Evolutionary conservation across 1,140 invertebrate genomes (phyloP), one percentile per base, ranked within the genome.

Genomic region (Zaprionus tsacasi): DNA sequence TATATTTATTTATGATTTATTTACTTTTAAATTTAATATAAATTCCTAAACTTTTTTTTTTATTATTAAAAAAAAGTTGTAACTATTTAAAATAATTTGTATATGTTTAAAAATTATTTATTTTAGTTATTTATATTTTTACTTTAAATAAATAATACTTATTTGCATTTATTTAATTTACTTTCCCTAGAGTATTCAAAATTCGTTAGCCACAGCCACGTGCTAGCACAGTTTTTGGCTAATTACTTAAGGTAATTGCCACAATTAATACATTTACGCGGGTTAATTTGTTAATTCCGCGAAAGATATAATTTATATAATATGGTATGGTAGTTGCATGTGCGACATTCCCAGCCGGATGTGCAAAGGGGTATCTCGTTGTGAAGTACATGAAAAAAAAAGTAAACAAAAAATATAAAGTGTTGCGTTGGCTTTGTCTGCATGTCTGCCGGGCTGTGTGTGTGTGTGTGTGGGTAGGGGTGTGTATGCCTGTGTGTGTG

Each of bases 391-490:
- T 15, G 40, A 66, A 60, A 60, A 61, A 78, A 78, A 80, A 78
- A 77, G 76, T 87, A 88, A 87, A 88, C 73, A 83, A 88, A 73
- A 83, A 87, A 82, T 70, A 80, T 75, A 78, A 78, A 77, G 77
- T 80, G 79, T 79, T 78, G 43, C 57, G 54, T 54, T 70, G 56
- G 55, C 33, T 58, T 36, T 61, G 55, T 73, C 43, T 52, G 65
- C 35, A 35, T 63, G 57, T 52, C 25, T 13, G 13, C 8, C 17
- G 11, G 12, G 27, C 15, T 13, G 48, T 55, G n/a, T 40, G 40
- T 68, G 30, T 68, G 12, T 50, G 27, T 54, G 52, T 73, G 35
- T 56, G 60, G 40, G 45, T 57, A 21, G n/a, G 52, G 30, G 38
- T 61, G 15, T 13, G 36, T 12, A 21, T 21, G 21, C 21, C 21